These are phyloP conservation scores for Neosilurus hyrtlii DNA, from an alignment of 2,797 vertebrate species.

Conservation along the genomic window DNA sequence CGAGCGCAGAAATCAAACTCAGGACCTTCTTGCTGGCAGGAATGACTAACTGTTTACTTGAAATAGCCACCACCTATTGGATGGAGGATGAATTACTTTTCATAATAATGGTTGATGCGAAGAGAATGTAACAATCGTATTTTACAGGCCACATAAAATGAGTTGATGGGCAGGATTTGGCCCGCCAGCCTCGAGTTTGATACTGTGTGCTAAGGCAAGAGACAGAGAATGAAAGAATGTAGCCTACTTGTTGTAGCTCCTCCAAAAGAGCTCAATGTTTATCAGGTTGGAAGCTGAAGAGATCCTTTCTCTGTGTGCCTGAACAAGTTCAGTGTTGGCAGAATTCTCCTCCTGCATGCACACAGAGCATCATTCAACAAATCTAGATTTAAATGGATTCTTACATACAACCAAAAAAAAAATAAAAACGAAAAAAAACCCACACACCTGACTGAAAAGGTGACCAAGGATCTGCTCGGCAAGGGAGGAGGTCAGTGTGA, in stretches of 20 bases:
- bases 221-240: not conserved
- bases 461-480: slow-evolving; percentile 85
- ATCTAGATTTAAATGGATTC: not conserved
- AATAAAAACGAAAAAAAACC: not conserved
- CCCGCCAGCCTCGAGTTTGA: too few relatives aligned
- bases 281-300: slow-evolving; percentile 73
- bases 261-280: slow-evolving; percentile 88
- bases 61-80: too few relatives aligned
- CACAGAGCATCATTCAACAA: not conserved
- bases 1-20: too few relatives aligned
- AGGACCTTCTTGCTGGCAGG: too few relatives aligned
- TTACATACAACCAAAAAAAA: slow-evolving; percentile 14
- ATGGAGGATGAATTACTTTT: too few relatives aligned
- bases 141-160: too few relatives aligned
- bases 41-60: too few relatives aligned
- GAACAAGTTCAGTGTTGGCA: slow-evolving; percentile 78
- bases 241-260: slow-evolving; percentile 81
- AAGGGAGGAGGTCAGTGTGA: slow-evolving; percentile 81
- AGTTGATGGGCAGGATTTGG: too few relatives aligned
- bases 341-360: slow-evolving; percentile 79
- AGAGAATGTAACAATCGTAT: too few relatives aligned
- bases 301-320: slow-evolving; percentile 78
- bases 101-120: too few relatives aligned
- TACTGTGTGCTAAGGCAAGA: not conserved
- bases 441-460: slow-evolving; percentile 85